Base-by-base conservation (phyloP, 2,797 vertebrate genomes). In the Eleutherodactylus coqui region DNA sequence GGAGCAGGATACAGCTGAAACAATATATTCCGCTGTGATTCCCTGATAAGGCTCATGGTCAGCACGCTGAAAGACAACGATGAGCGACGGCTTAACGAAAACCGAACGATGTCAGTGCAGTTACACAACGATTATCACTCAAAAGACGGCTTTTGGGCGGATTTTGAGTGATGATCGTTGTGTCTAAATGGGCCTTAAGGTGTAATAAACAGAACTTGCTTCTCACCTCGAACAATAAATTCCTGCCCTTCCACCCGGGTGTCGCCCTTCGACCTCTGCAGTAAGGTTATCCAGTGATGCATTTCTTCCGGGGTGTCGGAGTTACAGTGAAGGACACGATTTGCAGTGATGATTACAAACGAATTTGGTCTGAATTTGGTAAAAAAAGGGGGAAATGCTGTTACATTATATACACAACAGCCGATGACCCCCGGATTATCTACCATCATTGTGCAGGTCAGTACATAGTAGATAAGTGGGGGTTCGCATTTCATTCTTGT, bases 211-310 rank as follows among this genome's bases (percentile, higher is more conserved):
- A 64, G 41, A 34, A 14, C 13, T 5, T n/a, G 19, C 17, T 16
- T 27, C 75, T 92, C 90, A 99, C 98, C 98, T 93, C 98, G 91
- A 88, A 99, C 96, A 88, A 99, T 96, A 90, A 99, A 99, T 89
- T 99, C 98, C 91, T 99, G 98, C 3, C 98, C 98, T 73, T 99
- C 96, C 11, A 99, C 98, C 2, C 97, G 92, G 0, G 96, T 96
- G 94, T 99, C 98, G 3, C 98, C 98, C 87, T 99, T 99, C 64
- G 96, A 97, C 73, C 97, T 94, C 91, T 99, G 98, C 83, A 99
- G 95, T 90, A 99, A 93, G 0, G 98, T 96, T 90, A 99, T 99
- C 98, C 98, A 99, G 93, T 99, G 98, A 89, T 99, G 98, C 98
- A 99, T 99, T 92, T 99, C 98, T 90, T 99, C 98, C 0, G 98